Percentiles rank a stretch among this genome's conserved stretches.
phyloP scores from a whole-genome alignment of 2,797 vertebrate genomes.

The Paramormyrops hopkinsi region DNA sequence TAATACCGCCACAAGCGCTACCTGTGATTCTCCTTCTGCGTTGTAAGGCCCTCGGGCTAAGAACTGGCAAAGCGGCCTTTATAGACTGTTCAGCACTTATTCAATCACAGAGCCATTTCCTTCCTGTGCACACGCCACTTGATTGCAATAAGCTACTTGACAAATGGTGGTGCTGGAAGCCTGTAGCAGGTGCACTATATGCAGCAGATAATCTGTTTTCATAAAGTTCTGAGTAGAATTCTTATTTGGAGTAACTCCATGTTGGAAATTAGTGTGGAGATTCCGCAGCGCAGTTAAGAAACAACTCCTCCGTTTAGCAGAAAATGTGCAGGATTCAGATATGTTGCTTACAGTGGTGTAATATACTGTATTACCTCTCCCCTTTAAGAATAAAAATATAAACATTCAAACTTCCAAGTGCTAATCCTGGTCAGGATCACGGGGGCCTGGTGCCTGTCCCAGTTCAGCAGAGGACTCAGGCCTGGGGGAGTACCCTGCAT shows the following conservation, averaged over 20 bases:
- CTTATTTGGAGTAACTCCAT: constrained; percentile 46
- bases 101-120: constrained; percentile 53
- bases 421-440: neutral
- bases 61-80: constrained; percentile 52
- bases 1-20: constrained; percentile 48
- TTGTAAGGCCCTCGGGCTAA: constrained; percentile 41
- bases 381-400: neutral
- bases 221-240: constrained; percentile 51
- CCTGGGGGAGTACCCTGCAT: neutral
- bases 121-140: constrained; percentile 45
- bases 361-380: neutral
- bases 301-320: constrained; percentile 30
- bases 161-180: constrained; percentile 43
- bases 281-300: constrained; percentile 40
- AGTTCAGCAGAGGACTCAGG: neutral
- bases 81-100: constrained; percentile 49
- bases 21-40: constrained; percentile 43
- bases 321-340: neutral
- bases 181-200: constrained; percentile 50
- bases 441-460: neutral
- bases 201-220: constrained; percentile 54
- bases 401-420: neutral
- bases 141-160: constrained; percentile 58
- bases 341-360: neutral
- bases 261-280: constrained; percentile 48